Conservation (phyloP, 2,797 vertebrate genomes). For the Brotula barbata region DNA sequence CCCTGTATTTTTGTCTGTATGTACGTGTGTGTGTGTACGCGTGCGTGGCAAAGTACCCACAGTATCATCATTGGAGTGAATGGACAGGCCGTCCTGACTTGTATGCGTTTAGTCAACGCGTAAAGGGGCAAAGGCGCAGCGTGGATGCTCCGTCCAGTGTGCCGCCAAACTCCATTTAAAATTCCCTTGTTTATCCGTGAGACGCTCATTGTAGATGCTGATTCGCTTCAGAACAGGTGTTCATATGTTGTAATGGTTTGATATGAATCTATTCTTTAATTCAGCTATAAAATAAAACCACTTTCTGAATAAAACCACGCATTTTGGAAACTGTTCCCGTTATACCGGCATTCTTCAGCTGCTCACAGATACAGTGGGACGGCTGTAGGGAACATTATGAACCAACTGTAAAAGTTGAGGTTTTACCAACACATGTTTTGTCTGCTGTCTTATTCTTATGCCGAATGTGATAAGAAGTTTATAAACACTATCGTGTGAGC, state of each 20-base stretch:
- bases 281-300: slow-evolving; percentile 5
- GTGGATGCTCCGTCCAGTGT: slow-evolving; percentile 39
- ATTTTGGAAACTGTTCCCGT: not conserved
- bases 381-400: not conserved
- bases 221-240: accelerated
- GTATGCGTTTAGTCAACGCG: not conserved
- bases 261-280: not conserved
- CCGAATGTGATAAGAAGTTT: not conserved
- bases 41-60: not conserved
- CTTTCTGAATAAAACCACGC: not conserved
- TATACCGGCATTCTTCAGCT: not conserved
- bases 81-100: not conserved
- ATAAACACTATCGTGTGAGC: too few relatives aligned
- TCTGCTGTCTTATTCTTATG: not conserved
- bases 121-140: slow-evolving; percentile 19
- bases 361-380: not conserved
- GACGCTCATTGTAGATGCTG: too few relatives aligned
- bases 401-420: not conserved
- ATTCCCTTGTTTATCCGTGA: not conserved
- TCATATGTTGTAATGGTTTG: accelerated
- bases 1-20: not conserved
- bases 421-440: not conserved
- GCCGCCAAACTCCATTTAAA: slow-evolving; percentile 3
- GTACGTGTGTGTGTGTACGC: not conserved
- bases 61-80: not conserved